Conservation (phyloP, 2,113 vertebrate genomes). For the Lasiurus cinereus region DNA sequence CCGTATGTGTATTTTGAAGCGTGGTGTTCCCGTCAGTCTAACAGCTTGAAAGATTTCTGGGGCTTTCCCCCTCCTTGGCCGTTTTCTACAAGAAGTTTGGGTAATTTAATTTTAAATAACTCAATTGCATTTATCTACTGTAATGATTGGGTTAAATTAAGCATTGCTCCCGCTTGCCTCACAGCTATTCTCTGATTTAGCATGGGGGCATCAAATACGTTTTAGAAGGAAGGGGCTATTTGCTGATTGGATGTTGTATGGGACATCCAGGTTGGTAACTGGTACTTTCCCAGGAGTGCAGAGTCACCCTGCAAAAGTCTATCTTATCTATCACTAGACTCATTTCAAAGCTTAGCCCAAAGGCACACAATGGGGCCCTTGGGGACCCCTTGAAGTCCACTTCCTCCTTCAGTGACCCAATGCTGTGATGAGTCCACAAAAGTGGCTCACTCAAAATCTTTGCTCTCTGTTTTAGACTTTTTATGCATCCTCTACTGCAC, state of each 20-base stretch:
- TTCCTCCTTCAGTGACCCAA: not conserved
- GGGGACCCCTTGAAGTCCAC: not conserved
- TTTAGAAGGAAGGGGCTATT: not conserved
- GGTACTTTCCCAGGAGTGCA: not conserved
- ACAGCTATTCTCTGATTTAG: not conserved
- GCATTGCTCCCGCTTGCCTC: not conserved
- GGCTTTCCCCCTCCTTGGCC: conserved; percentile 35
- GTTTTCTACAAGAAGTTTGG: conserved; percentile 61
- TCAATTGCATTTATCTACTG: not conserved
- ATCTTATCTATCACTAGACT: not conserved
- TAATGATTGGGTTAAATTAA: not conserved
- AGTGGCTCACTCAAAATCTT: not conserved
- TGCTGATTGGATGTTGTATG: not conserved
- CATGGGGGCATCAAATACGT: not conserved
- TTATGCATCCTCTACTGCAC: not conserved
- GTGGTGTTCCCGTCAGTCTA: conserved; percentile 75
- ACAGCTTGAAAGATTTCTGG: conserved; percentile 77
- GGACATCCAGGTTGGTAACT: not conserved
- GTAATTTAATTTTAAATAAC: conserved; percentile 56
- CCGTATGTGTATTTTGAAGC: conserved; percentile 81
- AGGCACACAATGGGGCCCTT: not conserved
- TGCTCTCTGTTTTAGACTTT: not conserved
- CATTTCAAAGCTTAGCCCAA: not conserved
- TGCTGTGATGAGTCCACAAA: not conserved
- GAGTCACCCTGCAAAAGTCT: not conserved